Evolutionary conservation across 2,797 vertebrate species (phyloP).

Genomic region (Parotocinclus haroldoi): DNA sequence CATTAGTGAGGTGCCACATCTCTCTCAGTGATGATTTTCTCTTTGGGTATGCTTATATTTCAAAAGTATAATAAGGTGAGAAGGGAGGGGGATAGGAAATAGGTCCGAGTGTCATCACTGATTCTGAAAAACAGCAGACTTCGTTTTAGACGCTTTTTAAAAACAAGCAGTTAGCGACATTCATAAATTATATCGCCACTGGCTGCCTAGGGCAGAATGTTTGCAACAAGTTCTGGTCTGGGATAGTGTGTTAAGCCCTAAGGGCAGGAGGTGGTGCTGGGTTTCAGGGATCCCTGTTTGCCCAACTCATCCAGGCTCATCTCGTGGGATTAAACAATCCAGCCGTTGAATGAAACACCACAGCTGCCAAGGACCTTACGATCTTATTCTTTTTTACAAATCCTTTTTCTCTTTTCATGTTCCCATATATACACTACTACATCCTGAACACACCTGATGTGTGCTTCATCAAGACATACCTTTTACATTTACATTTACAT

Average conservation of each 20-base stretch:
- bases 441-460: too few species aligned
- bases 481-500: too few species aligned
- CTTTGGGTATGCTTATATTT: not conserved
- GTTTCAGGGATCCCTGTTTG: conserved; percentile 47
- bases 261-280: conserved; percentile 25
- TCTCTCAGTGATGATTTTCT: not conserved
- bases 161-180: conserved; percentile 31
- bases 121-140: conserved; percentile 18
- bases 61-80: not conserved
- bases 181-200: conserved; percentile 30
- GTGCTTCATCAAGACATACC: too few species aligned
- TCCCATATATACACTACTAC: conserved; percentile 8
- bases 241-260: conserved; percentile 23
- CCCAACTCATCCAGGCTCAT: conserved; percentile 45
- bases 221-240: conserved; percentile 34
- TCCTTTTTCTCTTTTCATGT: conserved; percentile 15
- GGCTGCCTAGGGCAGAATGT: conserved; percentile 29
- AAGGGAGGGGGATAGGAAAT: not conserved
- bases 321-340: conserved; percentile 51
- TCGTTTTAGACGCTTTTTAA: conserved; percentile 25
- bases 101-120: conserved; percentile 8
- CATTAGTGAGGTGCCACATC: not conserved
- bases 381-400: conserved; percentile 44
- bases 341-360: conserved; percentile 46
- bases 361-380: conserved; percentile 41